Evolutionary conservation across 2,888 invertebrate species (phyloP), one percentile per base, ranked within the genome.

Genomic region (Agonopterix arenella): DNA sequence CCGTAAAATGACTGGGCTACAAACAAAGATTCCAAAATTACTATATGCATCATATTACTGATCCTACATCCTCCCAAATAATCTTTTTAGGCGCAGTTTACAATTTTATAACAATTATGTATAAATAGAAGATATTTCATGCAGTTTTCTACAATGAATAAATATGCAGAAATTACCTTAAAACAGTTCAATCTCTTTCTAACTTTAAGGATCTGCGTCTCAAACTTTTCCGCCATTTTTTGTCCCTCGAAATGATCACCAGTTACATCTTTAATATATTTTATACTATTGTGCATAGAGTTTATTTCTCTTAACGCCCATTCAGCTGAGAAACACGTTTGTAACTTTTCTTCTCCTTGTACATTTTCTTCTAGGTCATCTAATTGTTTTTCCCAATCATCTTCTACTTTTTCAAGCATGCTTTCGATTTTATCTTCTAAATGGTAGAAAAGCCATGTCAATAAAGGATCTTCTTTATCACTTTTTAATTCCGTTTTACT

Each of bases 271-370:
- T 70, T 70, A 0, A 84, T 56, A 57, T 80, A 82, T 49, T 73
- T 76, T 11, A 82, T 70, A 57, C 79, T 81, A 47, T 80, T 77
- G 0, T 56, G 56, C 68, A 88, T 70, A 4, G 80, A 80, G 44
- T 81, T 74, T 50, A 85, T 80, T 67, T 84, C 82, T 52, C 70
- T 74, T 2, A 66, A 47, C 2, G 79, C 83, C 62, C 69, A 74
- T 54, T 75, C 58, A 50, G 84, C 80, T n/a, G 86, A 84, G 54
- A 85, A 88, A 60, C 85, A 85, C 0, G 76, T 73, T 5, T 72
- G 70, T 51, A 84, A 61, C 60, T 68, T 69, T 11, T 62, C 64
- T 48, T 64, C 57, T 58, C 58, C 61, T n/a, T 4, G 10, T 40
- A n/a, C 4, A n/a, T 11, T 11, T 11, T 43, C 43, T 18, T 59